Evolutionary conservation across 2,113 vertebrate species (phyloP), one percentile per base, ranked within the genome.

Genomic region (Micromys minutus): DNA sequence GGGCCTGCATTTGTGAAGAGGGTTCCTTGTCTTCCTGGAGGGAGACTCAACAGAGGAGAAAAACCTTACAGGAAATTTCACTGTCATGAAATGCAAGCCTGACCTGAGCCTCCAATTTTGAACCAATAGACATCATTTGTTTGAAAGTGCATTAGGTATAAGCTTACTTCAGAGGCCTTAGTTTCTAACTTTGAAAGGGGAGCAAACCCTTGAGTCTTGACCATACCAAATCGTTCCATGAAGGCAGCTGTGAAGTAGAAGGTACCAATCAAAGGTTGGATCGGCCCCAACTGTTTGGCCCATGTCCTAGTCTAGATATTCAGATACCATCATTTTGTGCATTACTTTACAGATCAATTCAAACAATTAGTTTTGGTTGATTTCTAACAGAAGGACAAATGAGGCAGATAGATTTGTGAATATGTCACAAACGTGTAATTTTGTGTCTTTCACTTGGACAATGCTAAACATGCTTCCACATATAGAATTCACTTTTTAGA

Each of bases 401-500:
- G 59, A 91, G 75, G 93, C 17, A 52, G 52, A 26, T 81, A 95
- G 95, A 7, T 3, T 84, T 96, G 97, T 84, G 69, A 97, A 92
- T 94, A 92, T 72, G 85, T 85, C 97, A 90, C 36, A 76, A 84
- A 11, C 74, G 86, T 94, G 89, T 4, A 93, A 96, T 93, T 96
- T 94, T 92, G 91, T 96, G 76, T 85, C 90, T 96, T 96, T 92
- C 89, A 89, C 90, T 47, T 96, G 89, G 94, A 95, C 96, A 93
- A 97, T 96, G 92, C 97, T 97, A 96, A 97, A 96, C 96, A 94
- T 93, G 2, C 97, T 97, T 97, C 93, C 63, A 67, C 75, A 81
- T 91, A 93, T 83, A 74, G 75, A 98, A 98, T 81, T 96, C 91
- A 96, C 95, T 98, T 94, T 96, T 97, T 95, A 95, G 75, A 97